Conservation (phyloP, 35 echinoderm and acorn worm genomes). For the Chiridota heheva region DNA sequence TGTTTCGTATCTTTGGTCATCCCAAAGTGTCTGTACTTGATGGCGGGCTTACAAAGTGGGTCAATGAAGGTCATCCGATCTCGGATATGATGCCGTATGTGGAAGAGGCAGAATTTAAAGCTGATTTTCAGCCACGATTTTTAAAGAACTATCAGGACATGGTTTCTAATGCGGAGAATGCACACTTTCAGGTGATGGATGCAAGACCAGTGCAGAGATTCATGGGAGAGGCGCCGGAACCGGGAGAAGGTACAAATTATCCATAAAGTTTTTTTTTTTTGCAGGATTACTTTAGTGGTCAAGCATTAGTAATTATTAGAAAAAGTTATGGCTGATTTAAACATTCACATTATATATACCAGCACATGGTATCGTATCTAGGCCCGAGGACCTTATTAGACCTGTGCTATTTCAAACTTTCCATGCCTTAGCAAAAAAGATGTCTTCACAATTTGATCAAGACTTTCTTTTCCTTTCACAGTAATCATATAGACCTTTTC, state of each 20-base stretch:
- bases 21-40: slow-evolving; percentile 36
- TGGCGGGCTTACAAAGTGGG: slow-evolving; percentile 53
- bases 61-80: slow-evolving; percentile 25
- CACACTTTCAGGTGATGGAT: not conserved
- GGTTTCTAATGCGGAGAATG: not conserved
- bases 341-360: not conserved
- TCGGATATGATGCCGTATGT: not conserved
- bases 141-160: not conserved
- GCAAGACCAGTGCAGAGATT: not conserved
- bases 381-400: too few species aligned
- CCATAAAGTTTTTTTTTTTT: not conserved
- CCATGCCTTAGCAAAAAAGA: too few species aligned
- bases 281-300: not conserved
- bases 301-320: not conserved
- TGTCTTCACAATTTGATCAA: too few species aligned
- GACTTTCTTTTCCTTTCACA: too few species aligned
- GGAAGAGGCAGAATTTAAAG: not conserved
- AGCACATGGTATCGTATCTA: too few species aligned
- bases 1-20: slow-evolving; percentile 48
- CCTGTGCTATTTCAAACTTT: too few species aligned
- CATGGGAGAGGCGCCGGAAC: not conserved
- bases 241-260: not conserved
- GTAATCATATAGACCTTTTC: too few species aligned
- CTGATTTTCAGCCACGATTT: not conserved
- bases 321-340: not conserved